Base-by-base conservation (phyloP, 2,113 vertebrate genomes). In the Crotophaga sulcirostris region DNA sequence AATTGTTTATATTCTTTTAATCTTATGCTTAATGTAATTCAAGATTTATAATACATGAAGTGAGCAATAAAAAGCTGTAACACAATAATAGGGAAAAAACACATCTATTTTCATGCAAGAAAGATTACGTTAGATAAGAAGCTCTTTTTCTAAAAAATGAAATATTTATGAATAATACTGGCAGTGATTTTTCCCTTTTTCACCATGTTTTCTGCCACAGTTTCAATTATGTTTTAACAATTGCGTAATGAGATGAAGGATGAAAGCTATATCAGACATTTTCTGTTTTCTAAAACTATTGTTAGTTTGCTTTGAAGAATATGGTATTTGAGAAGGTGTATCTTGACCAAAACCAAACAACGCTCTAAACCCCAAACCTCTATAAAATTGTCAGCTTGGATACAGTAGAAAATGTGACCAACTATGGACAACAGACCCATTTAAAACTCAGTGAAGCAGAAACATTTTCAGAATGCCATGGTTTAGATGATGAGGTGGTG, bases 371-470 rank as follows among this genome's bases (percentile, higher is more conserved):
- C 5, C 6, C 10, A 55, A 55, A 33, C 16, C 29, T 3, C 25
- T 59, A 5, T 44, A 58, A 58, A 69, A 28, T 58, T 74, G 9
- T 58, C 29, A 59, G 29, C 55, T 85, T 82, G 72, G 59, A 55
- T 56, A 75, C 44, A 83, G 24, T 13, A 67, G 72, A 31, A 75
- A 80, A 86, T 23, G 18, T 44, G 55, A 59, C 29, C 25, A 86
- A 23, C 28, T 38, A 24, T 56, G 36, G 47, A 81, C 95, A 93
- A 72, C 13, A 86, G 34, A 36, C 17, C 14, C 33, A 75, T 88
- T 95, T 94, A 69, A 88, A 94, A 69, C 16, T 20, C 70, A 9
- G 15, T 11, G 38, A 90, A 83, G 68, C 78, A 94, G 82, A 90
- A 91, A 63, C 40, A 3, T 67, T 90, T 92, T 95, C 67, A 84